These are phyloP conservation scores for Pangasianodon gigas DNA, from an alignment of 2,113 vertebrate genomes.

Conservation along the genomic window DNA sequence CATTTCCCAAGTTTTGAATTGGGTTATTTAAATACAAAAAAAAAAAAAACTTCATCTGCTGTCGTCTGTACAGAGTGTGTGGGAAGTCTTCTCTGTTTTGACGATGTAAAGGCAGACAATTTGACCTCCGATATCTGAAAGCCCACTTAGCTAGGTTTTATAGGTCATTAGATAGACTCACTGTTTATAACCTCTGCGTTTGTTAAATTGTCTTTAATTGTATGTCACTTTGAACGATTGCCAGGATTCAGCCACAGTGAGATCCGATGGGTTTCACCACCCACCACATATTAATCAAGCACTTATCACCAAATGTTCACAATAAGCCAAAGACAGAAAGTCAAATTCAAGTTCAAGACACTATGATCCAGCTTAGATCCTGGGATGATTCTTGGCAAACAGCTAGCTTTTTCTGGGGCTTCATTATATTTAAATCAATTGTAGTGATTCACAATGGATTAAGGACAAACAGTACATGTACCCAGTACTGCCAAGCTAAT, in stretches of 20 bases:
- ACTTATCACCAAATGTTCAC: background rate
- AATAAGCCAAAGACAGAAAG: background rate
- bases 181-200: background rate
- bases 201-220: background rate
- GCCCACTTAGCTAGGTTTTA: too few species aligned
- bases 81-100: background rate
- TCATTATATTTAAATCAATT: slow-evolving; percentile 21
- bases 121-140: background rate
- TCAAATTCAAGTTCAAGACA: background rate
- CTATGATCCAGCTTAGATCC: background rate
- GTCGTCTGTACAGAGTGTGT: background rate
- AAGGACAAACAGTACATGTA: slow-evolving; percentile 1
- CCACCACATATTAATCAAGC: background rate
- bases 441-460: slow-evolving; percentile 7
- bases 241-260: background rate
- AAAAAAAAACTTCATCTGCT: background rate
- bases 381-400: background rate
- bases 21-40: background rate
- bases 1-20: background rate
- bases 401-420: background rate
- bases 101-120: background rate
- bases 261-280: background rate
- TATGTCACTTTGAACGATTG: background rate
- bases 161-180: too few species aligned
- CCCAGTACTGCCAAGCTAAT: background rate